A percentile compares a stretch with the other conserved stretches of the same genome.
Conservation (phyloP, 2,113 vertebrate species). For the Sclerurus mexicanus region DNA sequence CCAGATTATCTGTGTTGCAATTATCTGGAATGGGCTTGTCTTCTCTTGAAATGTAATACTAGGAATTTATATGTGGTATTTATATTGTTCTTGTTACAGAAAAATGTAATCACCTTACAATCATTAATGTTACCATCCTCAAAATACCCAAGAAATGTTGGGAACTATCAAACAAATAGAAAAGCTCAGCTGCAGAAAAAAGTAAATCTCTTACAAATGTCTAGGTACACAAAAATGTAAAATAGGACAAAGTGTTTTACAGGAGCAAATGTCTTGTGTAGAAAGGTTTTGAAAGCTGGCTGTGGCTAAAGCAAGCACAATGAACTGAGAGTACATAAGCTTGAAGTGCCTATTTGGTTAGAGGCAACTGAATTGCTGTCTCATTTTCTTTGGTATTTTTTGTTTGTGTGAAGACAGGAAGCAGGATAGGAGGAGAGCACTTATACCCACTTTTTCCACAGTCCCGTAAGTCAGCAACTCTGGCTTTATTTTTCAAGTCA, state of each 20-base stretch:
- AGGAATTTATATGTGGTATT: not conserved
- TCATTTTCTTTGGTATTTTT: not conserved
- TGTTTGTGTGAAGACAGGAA: not conserved
- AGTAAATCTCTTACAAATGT: not conserved
- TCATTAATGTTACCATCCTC: not conserved
- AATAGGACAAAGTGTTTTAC: not conserved
- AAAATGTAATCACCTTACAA: not conserved
- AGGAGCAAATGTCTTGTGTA: not conserved
- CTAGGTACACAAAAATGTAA: not conserved
- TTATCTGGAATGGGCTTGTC: not conserved
- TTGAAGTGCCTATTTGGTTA: not conserved
- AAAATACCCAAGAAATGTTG: not conserved
- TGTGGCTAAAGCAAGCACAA: not conserved
- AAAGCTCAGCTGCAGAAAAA: not conserved
- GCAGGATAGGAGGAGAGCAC: not conserved
- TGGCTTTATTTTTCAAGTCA: not conserved
- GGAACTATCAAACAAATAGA: not conserved
- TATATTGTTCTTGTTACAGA: not conserved
- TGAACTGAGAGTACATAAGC: not conserved
- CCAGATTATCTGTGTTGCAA: not conserved
- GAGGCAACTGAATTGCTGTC: not conserved
- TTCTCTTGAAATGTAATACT: not conserved
- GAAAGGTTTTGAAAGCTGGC: not conserved
- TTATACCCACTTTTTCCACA: not conserved
- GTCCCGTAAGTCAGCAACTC: not conserved